Percentiles rank a stretch among this genome's conserved stretches.
Evolutionary conservation across 2,797 vertebrate species (phyloP).

Genomic region (Lycodopsis pacificus): DNA sequence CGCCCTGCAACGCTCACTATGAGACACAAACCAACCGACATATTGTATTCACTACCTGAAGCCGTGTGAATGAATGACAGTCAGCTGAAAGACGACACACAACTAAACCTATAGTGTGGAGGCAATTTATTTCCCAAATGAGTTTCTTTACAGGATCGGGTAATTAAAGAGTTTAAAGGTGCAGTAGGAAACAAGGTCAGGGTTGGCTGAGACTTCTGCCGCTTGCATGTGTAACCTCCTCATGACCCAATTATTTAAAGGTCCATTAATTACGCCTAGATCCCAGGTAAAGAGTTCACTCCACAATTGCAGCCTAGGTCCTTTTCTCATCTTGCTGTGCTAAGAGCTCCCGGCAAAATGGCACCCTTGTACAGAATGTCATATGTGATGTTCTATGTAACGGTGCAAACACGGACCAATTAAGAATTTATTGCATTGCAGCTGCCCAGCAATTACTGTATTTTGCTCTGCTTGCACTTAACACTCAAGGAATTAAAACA

Average conservation of each 20-base stretch:
- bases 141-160: constrained; percentile 37
- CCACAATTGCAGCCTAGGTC: constrained; percentile 48
- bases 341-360: constrained; percentile 41
- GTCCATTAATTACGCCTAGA: constrained; percentile 63
- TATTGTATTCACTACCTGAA: constrained; percentile 5
- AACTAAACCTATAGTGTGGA: constrained; percentile 9
- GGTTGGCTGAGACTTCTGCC: constrained; percentile 39
- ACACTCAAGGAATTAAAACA: constrained; percentile 28
- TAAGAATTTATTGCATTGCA: constrained; percentile 60
- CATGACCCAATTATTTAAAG: constrained; percentile 50
- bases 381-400: constrained; percentile 31
- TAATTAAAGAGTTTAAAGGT: constrained; percentile 54
- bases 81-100: constrained; percentile 31
- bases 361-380: constrained; percentile 42
- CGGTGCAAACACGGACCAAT: constrained; percentile 54
- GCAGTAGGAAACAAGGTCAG: constrained; percentile 29
- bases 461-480: constrained; percentile 65
- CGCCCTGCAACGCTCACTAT: background rate
- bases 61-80: constrained; percentile 24
- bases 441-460: constrained; percentile 57
- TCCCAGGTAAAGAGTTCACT: constrained; percentile 25
- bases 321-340: constrained; percentile 42
- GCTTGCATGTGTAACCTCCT: constrained; percentile 26
- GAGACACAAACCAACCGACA: constrained; percentile 8
- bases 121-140: constrained; percentile 62